Percentiles rank a stretch among this genome's conserved stretches.
Conservation (phyloP, 1,140 invertebrate species). For the Drosophila chauvacae region DNA sequence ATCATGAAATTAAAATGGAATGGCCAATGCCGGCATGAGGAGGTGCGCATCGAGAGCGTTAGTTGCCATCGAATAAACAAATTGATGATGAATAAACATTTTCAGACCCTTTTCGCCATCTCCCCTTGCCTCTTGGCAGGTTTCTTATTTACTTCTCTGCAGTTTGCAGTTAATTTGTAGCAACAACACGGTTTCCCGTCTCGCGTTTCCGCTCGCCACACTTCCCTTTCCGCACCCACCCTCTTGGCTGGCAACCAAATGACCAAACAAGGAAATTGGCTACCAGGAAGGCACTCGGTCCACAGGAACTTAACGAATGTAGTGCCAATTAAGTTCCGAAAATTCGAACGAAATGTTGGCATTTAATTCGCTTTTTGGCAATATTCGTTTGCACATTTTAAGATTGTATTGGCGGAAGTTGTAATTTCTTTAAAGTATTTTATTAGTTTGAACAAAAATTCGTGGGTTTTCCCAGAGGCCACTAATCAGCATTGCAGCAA, state of each 20-base stretch:
- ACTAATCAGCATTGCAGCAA: neutral
- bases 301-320: constrained; percentile 22
- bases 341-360: constrained; percentile 4
- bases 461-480: neutral
- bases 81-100: constrained; percentile 69
- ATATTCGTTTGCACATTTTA: neutral
- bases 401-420: no score
- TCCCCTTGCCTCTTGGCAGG: constrained; percentile 3
- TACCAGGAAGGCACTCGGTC: constrained; percentile 8
- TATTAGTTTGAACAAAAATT: neutral
- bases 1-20: constrained; percentile 44
- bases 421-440: neutral
- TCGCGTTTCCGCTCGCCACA: constrained; percentile 29
- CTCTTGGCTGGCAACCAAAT: constrained; percentile 25
- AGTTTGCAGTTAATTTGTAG: constrained; percentile 70
- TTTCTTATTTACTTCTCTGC: constrained; percentile 46
- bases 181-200: constrained; percentile 51
- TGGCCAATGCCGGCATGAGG: constrained; percentile 5
- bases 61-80: constrained; percentile 51
- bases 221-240: constrained; percentile 11
- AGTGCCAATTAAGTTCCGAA: constrained; percentile 39
- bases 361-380: constrained; percentile 11
- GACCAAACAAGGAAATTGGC: constrained; percentile 53
- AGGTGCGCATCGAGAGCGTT: constrained; percentile 25
- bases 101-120: constrained; percentile 10